phyloP scores from a whole-genome alignment of 1,140 invertebrate species.

The Pseudomyrmex pallidus region DNA sequence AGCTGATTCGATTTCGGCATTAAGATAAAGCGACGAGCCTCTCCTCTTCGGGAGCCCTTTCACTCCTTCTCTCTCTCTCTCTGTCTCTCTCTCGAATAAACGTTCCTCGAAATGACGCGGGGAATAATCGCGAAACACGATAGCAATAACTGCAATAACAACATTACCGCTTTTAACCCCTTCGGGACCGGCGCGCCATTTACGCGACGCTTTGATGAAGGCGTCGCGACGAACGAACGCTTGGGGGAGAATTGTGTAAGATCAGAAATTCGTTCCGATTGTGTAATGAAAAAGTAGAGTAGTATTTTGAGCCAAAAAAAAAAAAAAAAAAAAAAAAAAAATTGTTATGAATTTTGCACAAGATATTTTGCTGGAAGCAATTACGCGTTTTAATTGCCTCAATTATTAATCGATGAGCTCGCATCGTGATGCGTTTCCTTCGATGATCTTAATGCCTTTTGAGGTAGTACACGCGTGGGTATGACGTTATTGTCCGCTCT shows the following conservation, averaged over 20 bases:
- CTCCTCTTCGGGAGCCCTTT: conserved; percentile 8
- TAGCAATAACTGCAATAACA: conserved; percentile 67
- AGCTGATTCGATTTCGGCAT: conserved; percentile 85
- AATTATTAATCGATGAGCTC: background rate
- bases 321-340: background rate
- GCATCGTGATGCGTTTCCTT: background rate
- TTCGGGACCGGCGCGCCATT: conserved; percentile 54
- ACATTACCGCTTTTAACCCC: conserved; percentile 63
- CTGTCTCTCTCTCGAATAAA: conserved; percentile 27
- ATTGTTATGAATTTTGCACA: conserved; percentile 7
- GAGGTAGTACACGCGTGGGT: background rate
- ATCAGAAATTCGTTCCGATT: background rate
- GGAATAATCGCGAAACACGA: conserved; percentile 67
- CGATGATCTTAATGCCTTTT: conserved; percentile 12
- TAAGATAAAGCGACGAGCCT: conserved; percentile 82
- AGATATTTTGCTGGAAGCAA: background rate
- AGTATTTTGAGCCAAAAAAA: background rate
- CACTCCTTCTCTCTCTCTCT: background rate
- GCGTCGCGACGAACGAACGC: background rate
- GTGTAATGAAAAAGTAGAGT: background rate
- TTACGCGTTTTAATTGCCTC: background rate
- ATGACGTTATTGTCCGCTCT: conserved; percentile 2
- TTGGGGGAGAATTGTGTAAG: background rate
- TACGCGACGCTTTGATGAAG: conserved; percentile 39
- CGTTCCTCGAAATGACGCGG: conserved; percentile 64